Conservation (phyloP, 2,888 invertebrate genomes). For the Congeria kusceri region DNA sequence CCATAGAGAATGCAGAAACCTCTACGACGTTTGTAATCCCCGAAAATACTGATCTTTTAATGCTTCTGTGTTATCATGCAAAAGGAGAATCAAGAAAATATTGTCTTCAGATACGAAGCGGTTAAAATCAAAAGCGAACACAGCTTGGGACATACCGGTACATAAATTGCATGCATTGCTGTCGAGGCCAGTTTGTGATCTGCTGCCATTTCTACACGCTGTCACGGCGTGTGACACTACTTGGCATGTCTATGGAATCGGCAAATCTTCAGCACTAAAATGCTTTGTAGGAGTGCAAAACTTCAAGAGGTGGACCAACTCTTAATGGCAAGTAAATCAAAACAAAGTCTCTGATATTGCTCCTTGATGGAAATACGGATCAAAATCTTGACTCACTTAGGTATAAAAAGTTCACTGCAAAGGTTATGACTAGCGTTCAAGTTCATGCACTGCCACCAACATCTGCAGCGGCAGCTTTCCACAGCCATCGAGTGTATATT, state of each 20-base stretch:
- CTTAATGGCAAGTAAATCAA: neutral
- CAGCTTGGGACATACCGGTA: constrained; percentile 61
- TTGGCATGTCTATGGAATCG: constrained; percentile 46
- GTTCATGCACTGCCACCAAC: constrained; percentile 66
- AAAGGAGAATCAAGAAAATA: neutral
- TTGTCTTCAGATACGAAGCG: constrained; percentile 23
- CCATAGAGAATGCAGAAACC: constrained; percentile 35
- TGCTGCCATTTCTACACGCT: constrained; percentile 59
- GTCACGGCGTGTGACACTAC: constrained; percentile 60
- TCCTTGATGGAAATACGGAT: neutral
- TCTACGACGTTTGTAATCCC: constrained; percentile 55
- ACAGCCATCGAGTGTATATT: constrained; percentile 51
- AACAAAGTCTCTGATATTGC: constrained; percentile 14
- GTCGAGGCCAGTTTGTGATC: constrained; percentile 25
- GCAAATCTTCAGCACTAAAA: constrained; percentile 36
- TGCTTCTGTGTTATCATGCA: constrained; percentile 62
- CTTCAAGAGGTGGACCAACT: constrained; percentile 13
- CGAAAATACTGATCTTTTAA: constrained; percentile 69
- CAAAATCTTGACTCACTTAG: neutral
- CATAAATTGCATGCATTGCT: constrained; percentile 22
- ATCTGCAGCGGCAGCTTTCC: constrained; percentile 48
- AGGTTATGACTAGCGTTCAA: constrained; percentile 53
- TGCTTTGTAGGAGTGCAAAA: neutral
- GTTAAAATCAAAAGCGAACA: neutral
- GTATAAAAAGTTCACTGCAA: constrained; percentile 34